Evolutionary conservation across 1,140 invertebrate genomes (phyloP).

Genomic region (Cotesia typhae): DNA sequence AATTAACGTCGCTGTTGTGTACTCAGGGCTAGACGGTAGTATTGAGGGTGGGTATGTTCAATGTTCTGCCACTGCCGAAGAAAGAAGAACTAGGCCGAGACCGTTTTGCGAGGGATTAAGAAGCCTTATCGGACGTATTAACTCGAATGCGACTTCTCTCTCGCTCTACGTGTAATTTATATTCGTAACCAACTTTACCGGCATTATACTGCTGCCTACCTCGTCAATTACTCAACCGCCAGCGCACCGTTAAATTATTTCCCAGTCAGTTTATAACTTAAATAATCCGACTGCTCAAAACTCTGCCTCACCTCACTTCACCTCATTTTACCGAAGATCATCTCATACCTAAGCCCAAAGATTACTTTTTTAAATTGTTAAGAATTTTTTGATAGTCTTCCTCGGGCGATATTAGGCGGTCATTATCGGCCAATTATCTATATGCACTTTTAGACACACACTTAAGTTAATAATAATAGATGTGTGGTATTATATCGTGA

Average conservation of each 20-base stretch:
- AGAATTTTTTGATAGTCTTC: conserved; percentile 38
- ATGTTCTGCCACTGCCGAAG: background rate
- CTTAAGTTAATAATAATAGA: conserved; percentile 23
- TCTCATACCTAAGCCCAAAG: background rate
- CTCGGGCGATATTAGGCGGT: conserved; percentile 37
- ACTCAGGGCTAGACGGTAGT: conserved; percentile 27
- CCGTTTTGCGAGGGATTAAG: conserved; percentile 58
- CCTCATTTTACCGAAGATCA: background rate
- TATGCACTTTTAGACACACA: conserved; percentile 24
- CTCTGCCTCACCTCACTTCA: too few relatives aligned
- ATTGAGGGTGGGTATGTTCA: conserved; percentile 34
- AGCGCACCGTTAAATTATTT: background rate
- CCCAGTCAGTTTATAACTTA: too few relatives aligned
- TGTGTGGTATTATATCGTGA: conserved; percentile 18
- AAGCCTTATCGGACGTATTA: conserved; percentile 52
- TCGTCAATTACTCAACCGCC: conserved; percentile 24
- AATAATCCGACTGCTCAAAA: too few relatives aligned
- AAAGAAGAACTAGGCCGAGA: conserved; percentile 55
- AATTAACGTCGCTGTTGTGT: conserved; percentile 47
- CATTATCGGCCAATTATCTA: conserved; percentile 43
- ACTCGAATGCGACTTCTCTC: conserved; percentile 34
- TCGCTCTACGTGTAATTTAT: conserved; percentile 52
- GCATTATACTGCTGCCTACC: conserved; percentile 16
- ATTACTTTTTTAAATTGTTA: conserved; percentile 3
- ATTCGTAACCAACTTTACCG: conserved; percentile 41